phyloP scores from a whole-genome alignment of 2,113 vertebrate genomes.

The Columba janthina region DNA sequence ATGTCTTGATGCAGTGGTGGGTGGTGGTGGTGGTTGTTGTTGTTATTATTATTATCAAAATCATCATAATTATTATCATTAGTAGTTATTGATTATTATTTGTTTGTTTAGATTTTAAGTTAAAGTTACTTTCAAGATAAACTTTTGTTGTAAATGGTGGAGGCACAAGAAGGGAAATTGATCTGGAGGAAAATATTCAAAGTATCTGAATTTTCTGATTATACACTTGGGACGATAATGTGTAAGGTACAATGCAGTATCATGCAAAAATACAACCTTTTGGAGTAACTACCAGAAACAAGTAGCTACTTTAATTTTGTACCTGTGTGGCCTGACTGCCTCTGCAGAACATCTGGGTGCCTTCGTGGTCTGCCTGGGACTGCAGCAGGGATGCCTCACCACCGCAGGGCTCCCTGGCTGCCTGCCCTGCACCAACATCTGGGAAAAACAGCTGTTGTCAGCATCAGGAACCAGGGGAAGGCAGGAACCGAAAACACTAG shows the following conservation, averaged over 20 bases:
- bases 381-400: fast-evolving
- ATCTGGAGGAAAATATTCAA: neutral
- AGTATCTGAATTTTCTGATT: neutral
- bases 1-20: neutral
- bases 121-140: neutral
- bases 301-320: neutral
- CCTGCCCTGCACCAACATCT: neutral
- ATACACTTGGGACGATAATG: neutral
- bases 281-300: neutral
- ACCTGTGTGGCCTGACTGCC: fast-evolving
- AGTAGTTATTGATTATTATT: too few relatives aligned
- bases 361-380: neutral
- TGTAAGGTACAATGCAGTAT: neutral
- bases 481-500: neutral
- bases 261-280: neutral
- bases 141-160: neutral
- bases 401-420: neutral
- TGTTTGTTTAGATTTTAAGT: neutral
- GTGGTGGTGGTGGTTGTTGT: too few relatives aligned
- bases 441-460: neutral
- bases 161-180: fast-evolving
- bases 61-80: too few relatives aligned
- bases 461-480: fast-evolving
- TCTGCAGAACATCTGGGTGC: neutral
- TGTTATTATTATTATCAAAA: too few relatives aligned